A percentile compares a stretch with the other conserved stretches of the same genome.
Evolutionary conservation across 2,888 invertebrate genomes (phyloP).

Genomic region (Flexamia atlantica): DNA sequence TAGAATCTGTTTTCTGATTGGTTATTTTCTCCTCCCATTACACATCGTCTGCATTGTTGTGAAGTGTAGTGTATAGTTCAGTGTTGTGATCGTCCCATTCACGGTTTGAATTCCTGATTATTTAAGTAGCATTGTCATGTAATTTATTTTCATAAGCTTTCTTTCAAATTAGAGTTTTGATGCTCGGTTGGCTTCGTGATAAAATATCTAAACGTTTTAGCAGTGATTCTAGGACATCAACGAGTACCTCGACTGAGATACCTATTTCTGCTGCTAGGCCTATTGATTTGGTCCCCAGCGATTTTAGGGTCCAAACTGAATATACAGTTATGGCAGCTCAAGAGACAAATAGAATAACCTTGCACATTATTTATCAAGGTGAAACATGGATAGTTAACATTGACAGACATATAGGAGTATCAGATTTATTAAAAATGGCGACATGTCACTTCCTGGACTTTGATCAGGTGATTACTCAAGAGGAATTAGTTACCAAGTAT

Average conservation of each 20-base stretch:
- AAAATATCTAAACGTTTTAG: conserved; percentile 49
- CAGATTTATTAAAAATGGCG: conserved; percentile 53
- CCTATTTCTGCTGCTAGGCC: not conserved
- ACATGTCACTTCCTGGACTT: conserved; percentile 57
- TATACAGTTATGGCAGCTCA: conserved; percentile 7
- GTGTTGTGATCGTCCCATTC: not conserved
- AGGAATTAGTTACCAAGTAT: conserved; percentile 46
- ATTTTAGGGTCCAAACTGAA: not conserved
- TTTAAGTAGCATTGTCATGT: not conserved
- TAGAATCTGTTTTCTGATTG: too few species aligned
- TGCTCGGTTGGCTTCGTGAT: conserved; percentile 59
- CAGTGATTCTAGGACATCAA: conserved; percentile 16
- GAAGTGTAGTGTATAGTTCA: too few species aligned
- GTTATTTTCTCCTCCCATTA: too few species aligned
- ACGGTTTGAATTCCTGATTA: not conserved
- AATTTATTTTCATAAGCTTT: not conserved
- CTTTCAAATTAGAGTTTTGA: conserved; percentile 41
- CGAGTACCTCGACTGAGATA: not conserved
- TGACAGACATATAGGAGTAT: conserved; percentile 20
- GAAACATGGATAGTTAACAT: conserved; percentile 54
- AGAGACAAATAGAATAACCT: conserved; percentile 51
- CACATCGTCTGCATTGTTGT: too few species aligned
- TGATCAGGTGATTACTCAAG: not conserved
- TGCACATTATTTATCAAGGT: conserved; percentile 58
- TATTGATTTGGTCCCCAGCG: not conserved